A percentile compares a stretch with the other conserved stretches of the same genome.
Conservation (phyloP, 1,140 invertebrate species). For the Lordiphosa stackelbergi region DNA sequence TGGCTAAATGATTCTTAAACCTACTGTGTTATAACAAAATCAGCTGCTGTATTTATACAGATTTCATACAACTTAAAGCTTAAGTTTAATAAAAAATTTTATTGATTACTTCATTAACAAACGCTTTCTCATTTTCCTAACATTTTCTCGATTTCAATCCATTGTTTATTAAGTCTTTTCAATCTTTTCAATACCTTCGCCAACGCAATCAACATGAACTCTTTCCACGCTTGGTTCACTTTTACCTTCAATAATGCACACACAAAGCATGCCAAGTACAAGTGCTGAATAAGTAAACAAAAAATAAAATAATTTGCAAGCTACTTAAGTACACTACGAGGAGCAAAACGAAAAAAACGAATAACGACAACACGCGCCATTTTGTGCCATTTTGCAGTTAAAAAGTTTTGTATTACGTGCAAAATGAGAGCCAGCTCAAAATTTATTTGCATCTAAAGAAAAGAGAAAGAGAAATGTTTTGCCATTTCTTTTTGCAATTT, state of each 20-base stretch:
- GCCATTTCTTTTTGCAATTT: conserved; percentile 45
- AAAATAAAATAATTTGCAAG: conserved; percentile 49
- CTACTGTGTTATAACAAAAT: too few relatives aligned
- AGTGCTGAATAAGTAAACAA: conserved; percentile 14
- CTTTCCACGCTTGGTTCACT: conserved; percentile 35
- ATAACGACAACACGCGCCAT: conserved; percentile 53
- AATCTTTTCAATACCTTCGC: background rate
- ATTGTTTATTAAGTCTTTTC: background rate
- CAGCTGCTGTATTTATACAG: too few relatives aligned
- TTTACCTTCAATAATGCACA: conserved; percentile 44
- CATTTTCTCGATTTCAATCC: too few relatives aligned
- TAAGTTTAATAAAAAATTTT: too few relatives aligned
- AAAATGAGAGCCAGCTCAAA: conserved; percentile 55
- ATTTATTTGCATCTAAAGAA: conserved; percentile 47
- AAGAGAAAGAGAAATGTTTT: conserved; percentile 15
- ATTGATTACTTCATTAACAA: too few relatives aligned
- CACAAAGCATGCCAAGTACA: conserved; percentile 42
- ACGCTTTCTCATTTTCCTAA: too few relatives aligned
- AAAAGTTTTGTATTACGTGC: conserved; percentile 65
- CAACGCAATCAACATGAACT: conserved; percentile 24
- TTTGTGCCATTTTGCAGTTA: conserved; percentile 44
- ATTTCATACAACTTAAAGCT: too few relatives aligned
- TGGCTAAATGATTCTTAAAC: too few relatives aligned
- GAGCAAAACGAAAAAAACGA: conserved; percentile 31
- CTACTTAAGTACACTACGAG: conserved; percentile 37